Conservation (phyloP, 1,140 invertebrate species). For the Cephus cinctus region DNA sequence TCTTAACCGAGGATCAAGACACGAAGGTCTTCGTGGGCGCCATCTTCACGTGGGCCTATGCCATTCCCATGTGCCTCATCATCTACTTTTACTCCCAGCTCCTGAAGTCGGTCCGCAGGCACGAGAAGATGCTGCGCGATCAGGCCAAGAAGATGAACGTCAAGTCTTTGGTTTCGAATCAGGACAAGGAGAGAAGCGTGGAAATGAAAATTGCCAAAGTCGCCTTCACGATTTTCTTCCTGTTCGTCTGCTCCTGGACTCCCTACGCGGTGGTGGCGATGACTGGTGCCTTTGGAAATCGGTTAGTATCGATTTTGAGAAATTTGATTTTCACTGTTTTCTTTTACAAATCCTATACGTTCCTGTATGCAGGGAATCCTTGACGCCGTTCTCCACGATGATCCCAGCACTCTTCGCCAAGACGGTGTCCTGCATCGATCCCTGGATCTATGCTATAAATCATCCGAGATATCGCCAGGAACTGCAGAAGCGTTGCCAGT, state of each 20-base stretch:
- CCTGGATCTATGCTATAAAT: conserved; percentile 77
- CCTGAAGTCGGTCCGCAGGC: conserved; percentile 68
- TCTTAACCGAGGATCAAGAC: conserved; percentile 67
- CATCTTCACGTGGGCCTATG: conserved; percentile 72
- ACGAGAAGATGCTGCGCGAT: conserved; percentile 76
- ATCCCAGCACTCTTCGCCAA: conserved; percentile 72
- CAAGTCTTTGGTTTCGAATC: conserved; percentile 69
- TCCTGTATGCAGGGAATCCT: conserved; percentile 55
- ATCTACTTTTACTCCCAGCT: conserved; percentile 70
- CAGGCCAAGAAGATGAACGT: conserved; percentile 84
- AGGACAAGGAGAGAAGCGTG: conserved; percentile 66
- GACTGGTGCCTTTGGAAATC: conserved; percentile 72
- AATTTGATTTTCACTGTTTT: conserved; percentile 2
- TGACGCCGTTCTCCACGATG: conserved; percentile 72
- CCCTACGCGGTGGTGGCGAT: conserved; percentile 72
- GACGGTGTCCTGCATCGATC: conserved; percentile 74
- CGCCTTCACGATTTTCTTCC: conserved; percentile 73
- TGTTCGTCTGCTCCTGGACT: conserved; percentile 75
- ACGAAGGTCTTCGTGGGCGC: conserved; percentile 67
- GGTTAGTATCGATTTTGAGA: conserved; percentile 45
- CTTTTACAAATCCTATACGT: too few relatives aligned
- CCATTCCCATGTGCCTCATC: conserved; percentile 67
- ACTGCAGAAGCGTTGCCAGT: conserved; percentile 67
- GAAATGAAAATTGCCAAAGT: conserved; percentile 76
- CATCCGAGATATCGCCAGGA: conserved; percentile 70